A percentile compares a stretch with the other conserved stretches of the same genome.
These are phyloP conservation scores for Dysmachus trigonus DNA, from an alignment of 2,888 invertebrate species.

Conservation along the genomic window DNA sequence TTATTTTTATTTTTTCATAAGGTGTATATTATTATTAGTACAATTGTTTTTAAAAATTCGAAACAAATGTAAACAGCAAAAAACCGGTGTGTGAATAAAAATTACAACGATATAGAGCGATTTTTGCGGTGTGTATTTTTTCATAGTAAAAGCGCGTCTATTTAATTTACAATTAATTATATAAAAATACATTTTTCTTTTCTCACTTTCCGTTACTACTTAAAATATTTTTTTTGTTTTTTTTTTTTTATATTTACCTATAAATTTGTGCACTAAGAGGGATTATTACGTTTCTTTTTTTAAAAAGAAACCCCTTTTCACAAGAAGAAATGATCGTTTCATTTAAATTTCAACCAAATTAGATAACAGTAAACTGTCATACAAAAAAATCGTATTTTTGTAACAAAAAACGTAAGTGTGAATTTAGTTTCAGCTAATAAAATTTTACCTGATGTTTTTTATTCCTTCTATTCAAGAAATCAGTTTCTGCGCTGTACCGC, in stretches of 20 bases:
- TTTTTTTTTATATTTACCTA: background rate
- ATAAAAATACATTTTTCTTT: background rate
- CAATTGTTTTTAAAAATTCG: background rate
- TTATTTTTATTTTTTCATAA: background rate
- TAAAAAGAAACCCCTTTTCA: background rate
- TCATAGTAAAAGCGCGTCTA: background rate
- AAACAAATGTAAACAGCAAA: background rate
- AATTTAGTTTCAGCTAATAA: too few relatives aligned
- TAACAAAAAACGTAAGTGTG: too few relatives aligned
- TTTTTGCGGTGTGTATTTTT: background rate
- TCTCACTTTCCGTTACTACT: background rate
- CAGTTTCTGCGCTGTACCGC: too few relatives aligned
- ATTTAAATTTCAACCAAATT: background rate
- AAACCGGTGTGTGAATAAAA: background rate
- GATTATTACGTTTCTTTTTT: background rate
- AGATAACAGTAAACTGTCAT: too few relatives aligned
- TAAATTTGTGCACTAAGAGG: background rate
- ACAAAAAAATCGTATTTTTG: too few relatives aligned
- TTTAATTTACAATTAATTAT: background rate
- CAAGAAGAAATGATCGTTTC: background rate
- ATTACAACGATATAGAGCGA: background rate
- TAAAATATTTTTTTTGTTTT: background rate
- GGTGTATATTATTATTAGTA: background rate
- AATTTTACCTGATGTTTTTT: too few relatives aligned
- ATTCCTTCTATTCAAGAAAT: too few relatives aligned